Percentiles rank a stretch among this genome's conserved stretches.
Evolutionary conservation across 2,888 invertebrate species (phyloP).

Genomic region (Agrochola lota): DNA sequence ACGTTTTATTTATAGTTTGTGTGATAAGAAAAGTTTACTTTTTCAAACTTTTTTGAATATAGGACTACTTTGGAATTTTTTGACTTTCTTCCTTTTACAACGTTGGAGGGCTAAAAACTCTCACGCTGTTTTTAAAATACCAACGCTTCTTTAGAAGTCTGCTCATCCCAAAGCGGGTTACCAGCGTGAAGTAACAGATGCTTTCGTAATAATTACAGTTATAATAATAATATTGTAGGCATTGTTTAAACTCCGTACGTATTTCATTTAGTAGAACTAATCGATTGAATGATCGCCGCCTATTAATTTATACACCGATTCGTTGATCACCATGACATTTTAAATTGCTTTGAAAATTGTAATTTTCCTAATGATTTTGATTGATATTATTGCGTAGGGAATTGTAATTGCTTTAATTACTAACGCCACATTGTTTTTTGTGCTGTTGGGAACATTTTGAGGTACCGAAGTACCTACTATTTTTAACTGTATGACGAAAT

Average conservation of each 20-base stretch:
- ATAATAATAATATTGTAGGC: constrained; percentile 25
- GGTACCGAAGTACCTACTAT: constrained; percentile 4
- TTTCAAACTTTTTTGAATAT: neutral
- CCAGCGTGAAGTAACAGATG: constrained; percentile 48
- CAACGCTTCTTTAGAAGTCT: constrained; percentile 21
- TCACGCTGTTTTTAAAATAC: neutral
- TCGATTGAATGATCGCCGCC: constrained; percentile 54
- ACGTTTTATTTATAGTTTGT: constrained; percentile 64
- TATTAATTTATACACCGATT: constrained; percentile 60
- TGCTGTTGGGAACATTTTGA: constrained; percentile 24
- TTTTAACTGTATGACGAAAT: too few species aligned
- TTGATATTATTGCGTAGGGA: constrained; percentile 60
- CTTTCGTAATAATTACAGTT: constrained; percentile 32
- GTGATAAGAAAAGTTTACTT: constrained; percentile 18
- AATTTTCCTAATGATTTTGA: constrained; percentile 61
- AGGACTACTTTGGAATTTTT: neutral
- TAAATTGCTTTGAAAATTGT: constrained; percentile 63
- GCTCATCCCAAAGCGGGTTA: constrained; percentile 26
- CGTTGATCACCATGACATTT: constrained; percentile 62
- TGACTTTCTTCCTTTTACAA: neutral
- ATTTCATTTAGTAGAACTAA: constrained; percentile 52
- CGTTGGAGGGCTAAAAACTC: constrained; percentile 1
- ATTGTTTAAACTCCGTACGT: constrained; percentile 57
- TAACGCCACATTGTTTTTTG: constrained; percentile 50
- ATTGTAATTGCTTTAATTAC: constrained; percentile 62